Evolutionary conservation across 2,888 invertebrate species (phyloP), one percentile per base, ranked within the genome.

Genomic region (Athripsodes cinereus): DNA sequence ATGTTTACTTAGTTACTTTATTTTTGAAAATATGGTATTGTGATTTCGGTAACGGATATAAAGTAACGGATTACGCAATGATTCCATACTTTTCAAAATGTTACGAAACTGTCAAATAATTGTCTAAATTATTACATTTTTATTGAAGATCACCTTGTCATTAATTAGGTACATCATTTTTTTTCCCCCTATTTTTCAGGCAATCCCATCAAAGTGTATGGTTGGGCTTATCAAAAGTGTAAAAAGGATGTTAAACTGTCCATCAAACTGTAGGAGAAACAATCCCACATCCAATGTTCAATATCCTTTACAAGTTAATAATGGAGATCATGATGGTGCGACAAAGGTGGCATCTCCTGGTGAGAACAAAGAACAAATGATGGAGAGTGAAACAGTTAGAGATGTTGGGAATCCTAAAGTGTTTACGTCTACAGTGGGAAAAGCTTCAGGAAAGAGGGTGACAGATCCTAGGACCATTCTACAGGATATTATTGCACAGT

Each of bases 401-500:
- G 73, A 70, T 18, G 71, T 70, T 18, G 69, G 67, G 1, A 70
- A 67, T 31, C 75, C 75, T 0, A 68, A 68, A 0, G 75, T 79
- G 55, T 73, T 74, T 55, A 79, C 76, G 0, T 78, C 76, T 0
- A 79, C 76, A 0, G 77, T 78, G 1, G 75, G 75, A 3, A 79
- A 76, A 61, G 78, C 78, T 0, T 74, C 75, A 0, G 78, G 79
- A 0, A 69, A 66, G 6, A 69, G 73, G 0, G 62, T 70, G 49
- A 75, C 71, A 11, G 82, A 82, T 63, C 85, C 85, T 0, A 76
- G 82, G 18, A 71, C 74, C 18, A 83, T 88, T 67, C 69, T 90
- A 50, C 84, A 88, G 66, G 82, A 85, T 67, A 84, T 89, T 63
- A 89, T 90, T 52, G 77, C 74, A 60, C 85, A 88, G 66, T 71